Percentiles rank a stretch among this genome's conserved stretches.
These are phyloP conservation scores for Tinamus major DNA, from an alignment of 2,797 vertebrate genomes.

Conservation along the genomic window DNA sequence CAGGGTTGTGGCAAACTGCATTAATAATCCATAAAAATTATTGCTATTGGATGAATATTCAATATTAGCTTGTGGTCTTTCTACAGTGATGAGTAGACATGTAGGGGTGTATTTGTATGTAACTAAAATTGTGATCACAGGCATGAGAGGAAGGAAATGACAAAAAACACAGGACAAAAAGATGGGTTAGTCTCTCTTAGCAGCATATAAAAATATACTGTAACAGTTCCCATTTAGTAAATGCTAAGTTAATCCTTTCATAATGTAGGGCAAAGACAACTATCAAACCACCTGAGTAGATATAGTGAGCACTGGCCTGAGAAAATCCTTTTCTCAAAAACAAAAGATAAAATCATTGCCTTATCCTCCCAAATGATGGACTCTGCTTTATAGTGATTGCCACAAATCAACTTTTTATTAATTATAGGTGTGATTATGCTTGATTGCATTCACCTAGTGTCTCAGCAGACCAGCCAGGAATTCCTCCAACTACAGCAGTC, in stretches of 20 bases:
- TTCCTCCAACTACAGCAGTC: not conserved
- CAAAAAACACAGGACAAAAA: not conserved
- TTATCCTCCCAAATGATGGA: not conserved
- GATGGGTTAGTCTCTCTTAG: conserved; percentile 41
- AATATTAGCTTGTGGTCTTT: not conserved
- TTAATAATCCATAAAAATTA: not conserved
- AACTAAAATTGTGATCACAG: not conserved
- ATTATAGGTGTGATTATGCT: conserved; percentile 8
- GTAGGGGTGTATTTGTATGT: not conserved
- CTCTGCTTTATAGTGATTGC: not conserved
- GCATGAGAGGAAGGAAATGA: not conserved
- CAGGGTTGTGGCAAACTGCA: not conserved
- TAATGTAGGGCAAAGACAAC: conserved; percentile 21
- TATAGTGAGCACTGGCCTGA: not conserved
- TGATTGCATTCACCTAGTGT: not conserved
- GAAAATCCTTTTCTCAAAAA: not conserved
- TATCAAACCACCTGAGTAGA: not conserved
- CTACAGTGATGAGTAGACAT: not conserved
- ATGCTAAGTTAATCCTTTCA: conserved; percentile 14
- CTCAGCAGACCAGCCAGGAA: not conserved
- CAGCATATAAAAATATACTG: not conserved
- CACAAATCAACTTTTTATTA: conserved; percentile 10
- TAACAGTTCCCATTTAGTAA: conserved; percentile 26
- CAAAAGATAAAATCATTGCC: not conserved
- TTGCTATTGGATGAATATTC: not conserved